Evolutionary conservation across 2,113 vertebrate species (phyloP), one percentile per base, ranked within the genome.

Genomic region (Reinhardtius hippoglossoides): DNA sequence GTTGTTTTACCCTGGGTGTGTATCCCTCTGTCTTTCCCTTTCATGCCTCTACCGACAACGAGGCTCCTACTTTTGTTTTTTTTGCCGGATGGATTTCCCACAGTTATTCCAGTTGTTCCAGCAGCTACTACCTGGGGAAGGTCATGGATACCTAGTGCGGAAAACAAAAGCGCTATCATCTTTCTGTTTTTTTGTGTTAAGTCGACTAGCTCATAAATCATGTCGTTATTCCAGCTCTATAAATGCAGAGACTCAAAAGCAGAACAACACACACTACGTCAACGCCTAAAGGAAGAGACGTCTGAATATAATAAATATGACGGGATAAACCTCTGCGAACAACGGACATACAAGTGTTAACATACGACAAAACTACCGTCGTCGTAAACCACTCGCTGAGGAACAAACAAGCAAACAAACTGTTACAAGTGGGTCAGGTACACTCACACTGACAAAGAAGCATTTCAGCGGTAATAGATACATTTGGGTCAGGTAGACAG

Each of bases 401-500:
- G 50, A 80, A 57, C 61, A 48, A 56, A 42, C 56, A 71, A 52
- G 61, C 65, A 77, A 72, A 77, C 62, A 68, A 67, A 75, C 4
- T 40, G 21, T 81, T 57, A 68, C 68, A 83, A 87, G 71, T 87
- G 68, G 85, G 80, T 82, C 69, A 74, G 40, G 42, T 61, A 46
- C 40, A 24, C 42, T 44, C 59, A 61, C 74, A 48, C 57, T 26
- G 21, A 81, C 61, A 76, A 79, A 80, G 79, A 87, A 61, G 60
- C 42, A 21, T 81, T 80, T 86, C 24, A 79, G 57, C 67, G 56
- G 58, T 78, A 87, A 90, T 67, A 68, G 81, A 88, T 67, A 84
- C 70, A 87, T 86, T 57, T 86, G 69, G 78, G 78, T 89, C 81
- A 85, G 83, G 72, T 74, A 78, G 84, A 85, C 87, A 87, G 68